Base-by-base conservation (phyloP, 2,797 vertebrate species). In the Melanotaenia maccullochi region DNA sequence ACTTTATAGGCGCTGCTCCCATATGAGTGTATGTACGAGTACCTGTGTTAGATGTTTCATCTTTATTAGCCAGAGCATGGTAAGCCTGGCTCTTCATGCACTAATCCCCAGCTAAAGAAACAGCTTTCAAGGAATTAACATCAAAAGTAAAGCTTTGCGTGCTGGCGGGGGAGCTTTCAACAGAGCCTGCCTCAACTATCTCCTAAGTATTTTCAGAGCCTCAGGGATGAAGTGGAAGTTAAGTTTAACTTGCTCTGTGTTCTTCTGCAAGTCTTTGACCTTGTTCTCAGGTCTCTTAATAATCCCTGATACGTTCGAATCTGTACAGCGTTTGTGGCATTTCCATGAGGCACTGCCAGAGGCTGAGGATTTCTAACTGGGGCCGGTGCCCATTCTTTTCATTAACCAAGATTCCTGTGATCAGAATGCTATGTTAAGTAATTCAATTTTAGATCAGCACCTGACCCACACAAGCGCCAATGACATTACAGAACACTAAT, bases 101-200 rank as follows among this genome's bases (percentile, higher is more conserved):
- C 90, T 95, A 95, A 95, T 95, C 94, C 94, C 91, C 92, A 93
- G 93, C 93, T 95, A 95, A 94, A 94, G 94, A 95, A 95, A 95
- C 93, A 94, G 94, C 94, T 95, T 95, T 95, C 93, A 94, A 94
- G 93, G 94, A 95, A 95, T 94, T 95, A 95, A 94, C 94, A 95
- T 95, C 93, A 95, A 94, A 95, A 94, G 94, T 93, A 93, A 93
- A 95, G 93, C 91, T 93, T 93, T 92, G 90, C 92, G 76, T 86
- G 92, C 93, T 89, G 82, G 92, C 93, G 89, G 93, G 93, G 92
- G 90, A 93, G 93, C 93, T 95, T 95, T 95, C 92, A 91, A 92
- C 87, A 88, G 87, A 89, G 90, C 90, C 91, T 87, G 93, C 92
- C 87, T 92, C 90, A 89, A 91, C 93, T 93, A 94, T 93, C 93